Percentiles rank a stretch among this genome's conserved stretches.
These are phyloP conservation scores for Spicauda simplicius DNA, from an alignment of 2,888 invertebrate genomes.

Conservation along the genomic window DNA sequence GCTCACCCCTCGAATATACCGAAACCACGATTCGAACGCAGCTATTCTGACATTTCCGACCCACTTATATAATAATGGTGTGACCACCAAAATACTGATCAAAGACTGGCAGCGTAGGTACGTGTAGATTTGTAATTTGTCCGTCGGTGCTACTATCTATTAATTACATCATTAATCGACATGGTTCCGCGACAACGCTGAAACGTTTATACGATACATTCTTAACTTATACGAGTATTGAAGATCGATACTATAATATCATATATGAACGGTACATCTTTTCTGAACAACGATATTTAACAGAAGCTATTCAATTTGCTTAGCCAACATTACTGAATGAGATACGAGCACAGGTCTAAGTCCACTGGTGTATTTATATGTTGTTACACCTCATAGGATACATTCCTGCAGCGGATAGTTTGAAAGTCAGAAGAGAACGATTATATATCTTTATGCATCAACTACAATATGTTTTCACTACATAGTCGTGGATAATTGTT, in stretches of 20 bases:
- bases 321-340: slow-evolving; percentile 42
- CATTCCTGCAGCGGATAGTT: slow-evolving; percentile 40
- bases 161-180: slow-evolving; percentile 13
- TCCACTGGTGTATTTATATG: slow-evolving; percentile 45
- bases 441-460: slow-evolving; percentile 57
- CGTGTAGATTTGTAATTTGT: slow-evolving; percentile 18
- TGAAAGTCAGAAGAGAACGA: slow-evolving; percentile 43
- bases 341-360: slow-evolving; percentile 49
- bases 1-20: slow-evolving; percentile 7
- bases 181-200: slow-evolving; percentile 6
- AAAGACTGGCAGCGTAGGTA: slow-evolving; percentile 13
- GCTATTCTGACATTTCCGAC: slow-evolving; percentile 10
- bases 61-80: slow-evolving; percentile 24
- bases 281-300: slow-evolving; percentile 45
- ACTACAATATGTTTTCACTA: slow-evolving; percentile 51
- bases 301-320: slow-evolving; percentile 49
- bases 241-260: slow-evolving; percentile 19
- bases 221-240: slow-evolving; percentile 17
- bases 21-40: slow-evolving; percentile 14
- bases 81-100: slow-evolving; percentile 31
- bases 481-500: slow-evolving; percentile 58
- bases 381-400: not conserved
- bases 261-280: slow-evolving; percentile 17
- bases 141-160: slow-evolving; percentile 17
- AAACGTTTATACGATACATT: slow-evolving; percentile 10